Conservation (phyloP, 2,888 invertebrate genomes). For the Dryomyza anilis region DNA sequence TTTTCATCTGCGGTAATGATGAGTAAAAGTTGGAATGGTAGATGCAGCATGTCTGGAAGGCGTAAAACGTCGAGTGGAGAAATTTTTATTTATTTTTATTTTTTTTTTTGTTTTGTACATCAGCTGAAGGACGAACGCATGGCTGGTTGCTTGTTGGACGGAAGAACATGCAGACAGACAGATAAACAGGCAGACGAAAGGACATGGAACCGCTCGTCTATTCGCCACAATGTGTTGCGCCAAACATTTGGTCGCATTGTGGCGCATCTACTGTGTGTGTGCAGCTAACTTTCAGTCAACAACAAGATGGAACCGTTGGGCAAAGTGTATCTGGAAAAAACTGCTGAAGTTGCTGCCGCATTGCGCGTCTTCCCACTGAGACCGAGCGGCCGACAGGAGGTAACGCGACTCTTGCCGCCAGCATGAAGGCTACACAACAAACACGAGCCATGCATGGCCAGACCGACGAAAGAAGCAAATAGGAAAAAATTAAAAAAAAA, state of each 20-base stretch:
- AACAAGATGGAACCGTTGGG: not conserved
- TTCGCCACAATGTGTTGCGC: not conserved
- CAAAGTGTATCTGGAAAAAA: not conserved
- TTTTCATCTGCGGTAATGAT: constrained; percentile 40
- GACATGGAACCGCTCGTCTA: too few relatives aligned
- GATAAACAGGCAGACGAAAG: not conserved
- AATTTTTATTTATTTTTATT: too few relatives aligned
- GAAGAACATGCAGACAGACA: not conserved
- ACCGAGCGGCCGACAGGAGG: not conserved
- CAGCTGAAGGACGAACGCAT: not conserved
- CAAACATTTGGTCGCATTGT: constrained; percentile 20
- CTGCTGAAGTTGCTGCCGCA: constrained; percentile 23
- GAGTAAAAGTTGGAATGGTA: constrained; percentile 13
- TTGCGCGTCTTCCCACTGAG: constrained; percentile 15
- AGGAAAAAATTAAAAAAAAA: too few relatives aligned
- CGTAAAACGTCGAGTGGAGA: too few relatives aligned
- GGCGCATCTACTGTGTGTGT: constrained; percentile 21
- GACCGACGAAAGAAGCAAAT: not conserved
- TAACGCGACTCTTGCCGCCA: not conserved
- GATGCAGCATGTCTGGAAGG: not conserved
- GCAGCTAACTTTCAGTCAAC: constrained; percentile 17
- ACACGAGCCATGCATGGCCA: not conserved
- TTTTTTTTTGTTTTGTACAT: not conserved
- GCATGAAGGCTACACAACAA: not conserved
- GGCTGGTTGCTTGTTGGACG: not conserved